phyloP scores from a whole-genome alignment of 2,797 vertebrate species.

The Pseudochaenichthys georgianus region DNA sequence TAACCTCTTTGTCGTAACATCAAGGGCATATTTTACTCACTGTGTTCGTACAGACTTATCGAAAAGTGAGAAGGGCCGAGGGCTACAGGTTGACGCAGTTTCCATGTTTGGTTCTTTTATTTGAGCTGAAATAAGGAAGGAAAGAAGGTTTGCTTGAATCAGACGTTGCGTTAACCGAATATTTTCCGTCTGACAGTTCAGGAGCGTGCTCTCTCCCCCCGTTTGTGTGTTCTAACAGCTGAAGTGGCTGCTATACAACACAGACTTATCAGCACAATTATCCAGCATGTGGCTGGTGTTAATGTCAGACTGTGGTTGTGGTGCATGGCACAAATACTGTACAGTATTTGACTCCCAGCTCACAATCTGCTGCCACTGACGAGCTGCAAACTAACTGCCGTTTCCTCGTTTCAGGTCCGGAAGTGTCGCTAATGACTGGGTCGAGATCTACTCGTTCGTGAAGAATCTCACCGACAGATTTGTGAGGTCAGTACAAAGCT shows the following conservation, averaged over 20 bases:
- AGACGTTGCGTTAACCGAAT: too few species aligned
- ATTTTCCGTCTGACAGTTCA: too few species aligned
- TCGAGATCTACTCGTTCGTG: slow-evolving; percentile 93
- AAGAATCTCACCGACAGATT: slow-evolving; percentile 93
- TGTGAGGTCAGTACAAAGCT: slow-evolving; percentile 88
- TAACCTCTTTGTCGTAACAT: slow-evolving; percentile 72
- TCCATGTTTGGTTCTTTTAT: neutral
- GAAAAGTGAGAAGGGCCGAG: slow-evolving; percentile 30
- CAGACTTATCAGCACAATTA: slow-evolving; percentile 45
- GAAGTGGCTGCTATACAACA: slow-evolving; percentile 43
- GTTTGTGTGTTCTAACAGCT: slow-evolving; percentile 42
- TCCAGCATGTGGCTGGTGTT: slow-evolving; percentile 66
- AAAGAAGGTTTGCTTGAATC: neutral
- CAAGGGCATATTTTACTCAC: slow-evolving; percentile 79
- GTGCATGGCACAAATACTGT: slow-evolving; percentile 55
- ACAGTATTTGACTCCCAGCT: slow-evolving; percentile 57
- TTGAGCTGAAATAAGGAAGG: neutral
- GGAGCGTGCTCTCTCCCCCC: too few species aligned
- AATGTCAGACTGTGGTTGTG: slow-evolving; percentile 63
- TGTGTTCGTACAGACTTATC: slow-evolving; percentile 45
- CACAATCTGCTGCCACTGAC: slow-evolving; percentile 48
- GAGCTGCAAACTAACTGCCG: slow-evolving; percentile 39
- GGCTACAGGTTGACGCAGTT: slow-evolving; percentile 33
- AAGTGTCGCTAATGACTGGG: slow-evolving; percentile 91
- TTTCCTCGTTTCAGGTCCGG: slow-evolving; percentile 87